Percentiles rank a stretch among this genome's conserved stretches.
Conservation (phyloP, 2,797 vertebrate genomes). For the Cynodonichthys magdalenae region DNA sequence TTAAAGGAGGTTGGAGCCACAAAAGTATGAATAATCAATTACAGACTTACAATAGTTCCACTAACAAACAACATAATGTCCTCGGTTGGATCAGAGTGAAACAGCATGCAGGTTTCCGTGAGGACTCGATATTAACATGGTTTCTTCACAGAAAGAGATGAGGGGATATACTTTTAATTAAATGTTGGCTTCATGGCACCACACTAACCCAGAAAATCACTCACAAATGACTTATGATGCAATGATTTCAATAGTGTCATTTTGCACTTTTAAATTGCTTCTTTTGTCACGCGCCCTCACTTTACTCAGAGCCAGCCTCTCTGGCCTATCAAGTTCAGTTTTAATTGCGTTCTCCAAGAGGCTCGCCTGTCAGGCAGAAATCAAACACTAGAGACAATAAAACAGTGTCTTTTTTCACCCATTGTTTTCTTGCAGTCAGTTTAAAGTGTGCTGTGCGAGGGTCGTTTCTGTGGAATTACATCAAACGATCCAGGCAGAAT, state of each 20-base stretch:
- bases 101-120: conserved; percentile 19
- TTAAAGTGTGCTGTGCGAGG: conserved; percentile 24
- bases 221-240: conserved; percentile 63
- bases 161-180: conserved; percentile 65
- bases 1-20: conserved; percentile 65
- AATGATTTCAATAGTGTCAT: conserved; percentile 67
- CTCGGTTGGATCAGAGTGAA: conserved; percentile 50
- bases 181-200: conserved; percentile 52
- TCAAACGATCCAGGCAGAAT: conserved; percentile 38
- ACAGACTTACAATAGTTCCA: conserved; percentile 70
- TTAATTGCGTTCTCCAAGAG: conserved; percentile 82
- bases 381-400: conserved; percentile 83
- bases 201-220: conserved; percentile 48
- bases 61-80: conserved; percentile 59
- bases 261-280: conserved; percentile 77
- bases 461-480: conserved; percentile 35
- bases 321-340: conserved; percentile 83
- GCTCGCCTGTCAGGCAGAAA: conserved; percentile 84
- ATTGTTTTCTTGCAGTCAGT: conserved; percentile 61
- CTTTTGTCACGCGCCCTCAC: conserved; percentile 68
- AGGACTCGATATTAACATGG: conserved; percentile 56
- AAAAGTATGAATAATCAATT: conserved; percentile 70
- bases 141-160: conserved; percentile 41
- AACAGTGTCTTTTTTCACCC: conserved; percentile 45
- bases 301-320: conserved; percentile 70